Percentiles rank a stretch among this genome's conserved stretches.
Evolutionary conservation across 2,888 invertebrate species (phyloP).

Genomic region (Chloromyia formosa): DNA sequence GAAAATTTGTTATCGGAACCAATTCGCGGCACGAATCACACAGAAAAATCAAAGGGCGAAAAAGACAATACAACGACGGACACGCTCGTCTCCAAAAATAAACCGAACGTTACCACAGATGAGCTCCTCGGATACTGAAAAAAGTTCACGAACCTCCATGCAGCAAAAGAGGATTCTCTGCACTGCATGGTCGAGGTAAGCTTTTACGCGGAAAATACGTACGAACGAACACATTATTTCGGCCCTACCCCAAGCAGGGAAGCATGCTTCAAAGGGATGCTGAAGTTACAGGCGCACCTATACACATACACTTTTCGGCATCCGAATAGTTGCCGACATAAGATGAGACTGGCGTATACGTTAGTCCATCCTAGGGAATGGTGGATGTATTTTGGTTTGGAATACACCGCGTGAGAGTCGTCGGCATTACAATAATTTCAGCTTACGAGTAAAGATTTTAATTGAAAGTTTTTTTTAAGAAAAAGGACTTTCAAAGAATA

Average conservation of each 20-base stretch:
- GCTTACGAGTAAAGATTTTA: too few relatives aligned
- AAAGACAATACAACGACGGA: neutral
- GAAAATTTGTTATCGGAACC: conserved; percentile 16
- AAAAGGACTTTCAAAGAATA: too few relatives aligned
- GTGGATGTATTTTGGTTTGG: too few relatives aligned
- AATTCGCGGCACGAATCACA: conserved; percentile 29
- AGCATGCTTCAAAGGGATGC: neutral
- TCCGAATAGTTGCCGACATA: neutral
- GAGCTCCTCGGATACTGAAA: conserved; percentile 44
- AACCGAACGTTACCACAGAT: conserved; percentile 42
- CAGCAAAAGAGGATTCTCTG: conserved; percentile 30
- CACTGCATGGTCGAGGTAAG: conserved; percentile 36
- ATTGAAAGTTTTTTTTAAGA: too few relatives aligned
- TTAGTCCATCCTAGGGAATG: too few relatives aligned
- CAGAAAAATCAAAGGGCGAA: conserved; percentile 38
- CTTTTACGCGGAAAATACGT: conserved; percentile 26
- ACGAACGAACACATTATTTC: too few relatives aligned
- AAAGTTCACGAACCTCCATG: conserved; percentile 31
- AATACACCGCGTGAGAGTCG: too few relatives aligned
- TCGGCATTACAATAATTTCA: too few relatives aligned
- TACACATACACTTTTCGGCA: neutral
- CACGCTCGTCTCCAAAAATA: conserved; percentile 7
- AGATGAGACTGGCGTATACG: too few relatives aligned
- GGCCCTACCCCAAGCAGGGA: conserved; percentile 26
- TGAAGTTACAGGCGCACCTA: neutral